A percentile compares a stretch with the other conserved stretches of the same genome.
These are phyloP conservation scores for Orius laevigatus DNA, from an alignment of 1,140 invertebrate species.

Conservation along the genomic window DNA sequence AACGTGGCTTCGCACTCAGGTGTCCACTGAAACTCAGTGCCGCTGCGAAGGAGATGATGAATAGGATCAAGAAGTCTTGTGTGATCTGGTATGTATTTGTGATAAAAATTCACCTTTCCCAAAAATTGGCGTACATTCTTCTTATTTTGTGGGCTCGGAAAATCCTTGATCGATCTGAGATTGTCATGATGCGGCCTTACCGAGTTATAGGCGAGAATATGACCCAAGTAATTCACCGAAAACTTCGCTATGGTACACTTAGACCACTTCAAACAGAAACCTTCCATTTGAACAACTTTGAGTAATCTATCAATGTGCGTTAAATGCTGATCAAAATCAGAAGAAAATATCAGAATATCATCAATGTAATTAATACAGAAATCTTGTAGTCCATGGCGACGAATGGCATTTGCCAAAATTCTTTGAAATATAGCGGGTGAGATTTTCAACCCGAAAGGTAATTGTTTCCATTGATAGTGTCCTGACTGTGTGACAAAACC, in stretches of 20 bases:
- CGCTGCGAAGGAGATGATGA: conserved; percentile 24
- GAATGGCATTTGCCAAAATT: conserved; percentile 14
- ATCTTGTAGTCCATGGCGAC: conserved; percentile 7
- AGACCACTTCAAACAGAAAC: conserved; percentile 24
- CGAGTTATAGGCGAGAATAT: conserved; percentile 24
- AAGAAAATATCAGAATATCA: conserved; percentile 20
- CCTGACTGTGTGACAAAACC: conserved; percentile 27
- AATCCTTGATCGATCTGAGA: conserved; percentile 24
- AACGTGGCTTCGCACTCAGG: conserved; percentile 24
- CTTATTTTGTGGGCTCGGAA: conserved; percentile 19
- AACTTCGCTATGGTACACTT: conserved; percentile 24
- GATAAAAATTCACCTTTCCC: conserved; percentile 25
- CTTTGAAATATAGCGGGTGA: too few relatives aligned
- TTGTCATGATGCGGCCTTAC: conserved; percentile 23
- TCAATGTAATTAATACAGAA: conserved; percentile 20
- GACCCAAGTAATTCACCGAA: conserved; percentile 24
- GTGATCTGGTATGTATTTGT: conserved; percentile 23
- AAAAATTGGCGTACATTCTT: conserved; percentile 23
- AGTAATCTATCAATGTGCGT: conserved; percentile 14
- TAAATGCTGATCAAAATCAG: conserved; percentile 17
- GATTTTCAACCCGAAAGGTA: conserved; percentile 25
- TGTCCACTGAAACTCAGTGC: conserved; percentile 24
- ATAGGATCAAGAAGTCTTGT: conserved; percentile 23
- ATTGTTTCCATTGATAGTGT: conserved; percentile 24
- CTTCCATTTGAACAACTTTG: conserved; percentile 21